A percentile compares a stretch with the other conserved stretches of the same genome.
phyloP scores from a whole-genome alignment of 2,797 vertebrate species.

The Avahi laniger region DNA sequence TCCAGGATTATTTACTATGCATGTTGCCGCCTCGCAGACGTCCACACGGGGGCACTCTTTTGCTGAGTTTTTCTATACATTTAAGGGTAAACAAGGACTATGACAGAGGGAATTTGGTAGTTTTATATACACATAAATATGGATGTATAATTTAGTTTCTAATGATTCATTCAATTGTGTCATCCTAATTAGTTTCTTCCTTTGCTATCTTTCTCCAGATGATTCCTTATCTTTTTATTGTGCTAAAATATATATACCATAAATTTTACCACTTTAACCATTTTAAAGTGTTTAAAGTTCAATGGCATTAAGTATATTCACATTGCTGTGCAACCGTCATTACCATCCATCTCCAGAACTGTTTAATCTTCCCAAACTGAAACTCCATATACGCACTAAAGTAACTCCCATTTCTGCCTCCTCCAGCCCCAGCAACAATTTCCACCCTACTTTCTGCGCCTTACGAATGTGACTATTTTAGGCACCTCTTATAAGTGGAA shows the following conservation, averaged over 20 bases:
- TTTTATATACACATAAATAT: not conserved
- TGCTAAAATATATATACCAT: not conserved
- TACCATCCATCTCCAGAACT: not conserved
- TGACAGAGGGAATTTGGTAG: not conserved
- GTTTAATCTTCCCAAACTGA: not conserved
- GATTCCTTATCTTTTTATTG: not conserved
- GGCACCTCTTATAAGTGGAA: not conserved
- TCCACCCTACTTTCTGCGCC: not conserved
- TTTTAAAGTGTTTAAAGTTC: not conserved
- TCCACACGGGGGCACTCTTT: conserved; percentile 68
- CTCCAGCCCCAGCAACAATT: not conserved
- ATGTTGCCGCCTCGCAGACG: not conserved
- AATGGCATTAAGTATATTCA: not conserved
- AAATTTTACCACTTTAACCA: not conserved
- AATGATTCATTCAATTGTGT: not conserved
- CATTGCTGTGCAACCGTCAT: not conserved
- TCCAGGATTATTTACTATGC: not conserved
- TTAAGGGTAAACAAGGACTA: not conserved
- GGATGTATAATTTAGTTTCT: not conserved
- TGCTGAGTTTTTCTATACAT: conserved; percentile 20
- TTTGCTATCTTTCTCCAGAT: not conserved
- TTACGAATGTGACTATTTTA: not conserved
- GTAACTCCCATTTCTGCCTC: fast-evolving
- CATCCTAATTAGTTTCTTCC: not conserved
- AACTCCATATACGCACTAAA: not conserved